A percentile compares a stretch with the other conserved stretches of the same genome.
Conservation (phyloP, 2,888 invertebrate species). For the Drosophila colorata region DNA sequence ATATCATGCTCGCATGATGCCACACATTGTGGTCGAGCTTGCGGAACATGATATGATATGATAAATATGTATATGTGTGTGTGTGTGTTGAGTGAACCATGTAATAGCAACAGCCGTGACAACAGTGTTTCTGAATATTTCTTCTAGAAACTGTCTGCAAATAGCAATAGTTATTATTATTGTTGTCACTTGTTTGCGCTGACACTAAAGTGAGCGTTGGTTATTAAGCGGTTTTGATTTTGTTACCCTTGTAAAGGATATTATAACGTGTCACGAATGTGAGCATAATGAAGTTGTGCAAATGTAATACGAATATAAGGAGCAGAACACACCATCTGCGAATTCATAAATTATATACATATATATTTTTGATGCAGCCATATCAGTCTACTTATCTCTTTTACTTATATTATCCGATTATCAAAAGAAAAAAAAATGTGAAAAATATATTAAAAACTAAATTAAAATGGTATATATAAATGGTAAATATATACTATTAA, state of each 20-base stretch:
- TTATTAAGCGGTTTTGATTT: constrained; percentile 10
- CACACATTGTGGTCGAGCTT: constrained; percentile 69
- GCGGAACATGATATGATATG: constrained; percentile 65
- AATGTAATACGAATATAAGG: background rate
- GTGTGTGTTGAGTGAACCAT: constrained; percentile 26
- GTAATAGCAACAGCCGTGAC: constrained; percentile 11
- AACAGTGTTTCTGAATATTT: constrained; percentile 2
- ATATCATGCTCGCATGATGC: constrained; percentile 51
- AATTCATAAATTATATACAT: too few species aligned
- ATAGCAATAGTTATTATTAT: background rate
- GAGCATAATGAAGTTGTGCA: background rate
- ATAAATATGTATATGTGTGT: constrained; percentile 7
- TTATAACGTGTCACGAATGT: background rate
- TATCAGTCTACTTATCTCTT: too few species aligned
- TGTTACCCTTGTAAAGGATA: background rate
- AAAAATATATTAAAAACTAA: too few species aligned
- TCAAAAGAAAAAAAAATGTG: too few species aligned
- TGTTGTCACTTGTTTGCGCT: background rate
- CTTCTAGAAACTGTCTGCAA: constrained; percentile 10
- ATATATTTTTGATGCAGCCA: too few species aligned
- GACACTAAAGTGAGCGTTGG: constrained; percentile 7
- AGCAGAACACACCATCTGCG: too few species aligned
- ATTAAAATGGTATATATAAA: too few species aligned
- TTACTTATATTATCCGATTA: too few species aligned
- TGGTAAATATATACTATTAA: too few species aligned